These are phyloP conservation scores for Urophycis tenuis DNA, from an alignment of 2,797 vertebrate genomes.

Conservation along the genomic window DNA sequence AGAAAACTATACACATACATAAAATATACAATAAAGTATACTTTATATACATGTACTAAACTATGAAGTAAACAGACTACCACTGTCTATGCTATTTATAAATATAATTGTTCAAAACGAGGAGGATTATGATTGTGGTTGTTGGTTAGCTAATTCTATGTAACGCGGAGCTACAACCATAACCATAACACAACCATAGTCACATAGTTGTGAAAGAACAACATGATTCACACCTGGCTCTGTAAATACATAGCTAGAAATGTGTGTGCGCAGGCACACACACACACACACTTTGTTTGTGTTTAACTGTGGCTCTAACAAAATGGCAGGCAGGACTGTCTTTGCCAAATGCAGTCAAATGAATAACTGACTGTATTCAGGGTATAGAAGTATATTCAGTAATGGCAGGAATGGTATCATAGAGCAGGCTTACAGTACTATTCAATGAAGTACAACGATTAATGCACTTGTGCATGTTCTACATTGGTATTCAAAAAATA, in stretches of 20 bases:
- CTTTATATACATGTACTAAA: too few relatives aligned
- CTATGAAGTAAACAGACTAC: background rate
- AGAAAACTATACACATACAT: background rate
- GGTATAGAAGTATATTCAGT: too few relatives aligned
- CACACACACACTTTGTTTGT: background rate
- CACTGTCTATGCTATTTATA: background rate
- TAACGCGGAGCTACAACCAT: background rate
- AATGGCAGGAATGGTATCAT: too few relatives aligned
- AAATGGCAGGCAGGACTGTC: background rate
- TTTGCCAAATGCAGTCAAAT: background rate
- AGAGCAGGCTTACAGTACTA: background rate
- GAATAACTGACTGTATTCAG: background rate
- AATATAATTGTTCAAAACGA: background rate
- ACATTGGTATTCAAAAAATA: background rate
- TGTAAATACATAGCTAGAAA: conserved; percentile 1
- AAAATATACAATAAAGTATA: background rate
- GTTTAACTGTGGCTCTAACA: background rate
- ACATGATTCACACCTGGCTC: conserved; percentile 22
- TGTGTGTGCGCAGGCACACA: background rate
- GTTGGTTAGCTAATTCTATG: background rate
- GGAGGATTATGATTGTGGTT: conserved; percentile 20
- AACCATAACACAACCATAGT: too few relatives aligned
- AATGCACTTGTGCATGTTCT: background rate
- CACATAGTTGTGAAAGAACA: conserved; percentile 33
- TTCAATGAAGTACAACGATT: background rate